Evolutionary conservation across 2,113 vertebrate genomes (phyloP).

Genomic region (Ploceus nigricollis): DNA sequence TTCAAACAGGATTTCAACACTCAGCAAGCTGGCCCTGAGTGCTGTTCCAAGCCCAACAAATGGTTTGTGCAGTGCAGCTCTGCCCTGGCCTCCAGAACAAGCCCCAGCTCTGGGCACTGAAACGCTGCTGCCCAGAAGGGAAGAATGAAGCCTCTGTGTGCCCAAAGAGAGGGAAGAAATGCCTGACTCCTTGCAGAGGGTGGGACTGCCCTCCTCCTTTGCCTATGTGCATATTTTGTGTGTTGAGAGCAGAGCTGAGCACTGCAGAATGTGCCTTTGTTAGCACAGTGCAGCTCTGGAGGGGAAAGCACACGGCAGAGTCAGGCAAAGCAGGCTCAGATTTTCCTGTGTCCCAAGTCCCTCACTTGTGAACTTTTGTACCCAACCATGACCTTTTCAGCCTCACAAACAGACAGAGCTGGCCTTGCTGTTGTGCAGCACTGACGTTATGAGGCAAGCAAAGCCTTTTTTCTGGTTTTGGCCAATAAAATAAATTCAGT

Average conservation of each 20-base stretch:
- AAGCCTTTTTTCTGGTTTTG: not conserved
- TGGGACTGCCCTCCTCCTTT: not conserved
- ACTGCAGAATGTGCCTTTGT: not conserved
- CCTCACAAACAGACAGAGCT: not conserved
- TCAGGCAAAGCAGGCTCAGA: not conserved
- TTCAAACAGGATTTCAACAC: not conserved
- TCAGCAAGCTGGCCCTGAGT: not conserved
- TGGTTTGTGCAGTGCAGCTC: not conserved
- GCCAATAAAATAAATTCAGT: not conserved
- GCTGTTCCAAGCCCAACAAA: not conserved
- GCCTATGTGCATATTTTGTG: not conserved
- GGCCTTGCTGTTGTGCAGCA: not conserved
- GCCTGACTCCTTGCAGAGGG: not conserved
- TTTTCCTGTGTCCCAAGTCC: not conserved
- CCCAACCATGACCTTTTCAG: not conserved
- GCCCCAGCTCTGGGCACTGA: not conserved
- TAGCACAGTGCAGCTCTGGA: not conserved
- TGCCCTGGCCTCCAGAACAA: not conserved
- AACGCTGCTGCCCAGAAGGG: not conserved
- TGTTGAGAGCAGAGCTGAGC: not conserved
- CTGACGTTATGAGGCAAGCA: not conserved
- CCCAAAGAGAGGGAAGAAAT: not conserved
- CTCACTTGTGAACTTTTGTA: conserved; percentile 25
- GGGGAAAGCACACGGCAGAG: not conserved
- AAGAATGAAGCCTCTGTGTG: conserved; percentile 49